These are phyloP conservation scores for Gouania willdenowi DNA, from an alignment of 2,797 vertebrate genomes.

Conservation along the genomic window DNA sequence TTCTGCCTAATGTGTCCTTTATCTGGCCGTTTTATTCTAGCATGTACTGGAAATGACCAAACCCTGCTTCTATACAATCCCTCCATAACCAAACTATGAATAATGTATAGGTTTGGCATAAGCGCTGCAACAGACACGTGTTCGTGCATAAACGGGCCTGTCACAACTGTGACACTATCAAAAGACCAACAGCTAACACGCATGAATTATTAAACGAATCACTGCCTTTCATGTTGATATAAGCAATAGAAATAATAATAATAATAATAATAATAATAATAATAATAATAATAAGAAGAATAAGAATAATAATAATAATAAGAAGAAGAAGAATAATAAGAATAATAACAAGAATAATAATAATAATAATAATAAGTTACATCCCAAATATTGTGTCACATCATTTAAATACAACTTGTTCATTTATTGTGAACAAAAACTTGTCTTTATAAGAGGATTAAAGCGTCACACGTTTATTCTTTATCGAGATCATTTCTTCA, in stretches of 20 bases:
- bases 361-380: slow-evolving; percentile 4
- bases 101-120: slow-evolving; percentile 61
- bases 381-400: slow-evolving; percentile 40
- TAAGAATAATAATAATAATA: slow-evolving; percentile 10
- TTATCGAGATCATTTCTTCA: slow-evolving; percentile 63
- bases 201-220: slow-evolving; percentile 60
- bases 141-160: slow-evolving; percentile 68
- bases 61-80: slow-evolving; percentile 52
- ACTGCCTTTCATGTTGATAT: slow-evolving; percentile 17
- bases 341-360: slow-evolving; percentile 6
- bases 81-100: slow-evolving; percentile 66
- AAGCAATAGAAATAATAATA: slow-evolving; percentile 21
- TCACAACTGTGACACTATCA: slow-evolving; percentile 65
- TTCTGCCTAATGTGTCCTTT: slow-evolving; percentile 14
- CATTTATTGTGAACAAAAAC: slow-evolving; percentile 81
- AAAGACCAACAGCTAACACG: slow-evolving; percentile 49
- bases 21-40: slow-evolving; percentile 42
- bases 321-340: slow-evolving; percentile 1
- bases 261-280: slow-evolving; percentile 17
- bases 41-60: slow-evolving; percentile 57
- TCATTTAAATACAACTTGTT: slow-evolving; percentile 70
- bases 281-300: slow-evolving; percentile 19
- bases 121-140: slow-evolving; percentile 50
- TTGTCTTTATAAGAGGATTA: slow-evolving; percentile 71
- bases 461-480: slow-evolving; percentile 81